These are phyloP conservation scores for Cyrtodaria siliqua DNA, from an alignment of 2,888 invertebrate species.

Conservation along the genomic window DNA sequence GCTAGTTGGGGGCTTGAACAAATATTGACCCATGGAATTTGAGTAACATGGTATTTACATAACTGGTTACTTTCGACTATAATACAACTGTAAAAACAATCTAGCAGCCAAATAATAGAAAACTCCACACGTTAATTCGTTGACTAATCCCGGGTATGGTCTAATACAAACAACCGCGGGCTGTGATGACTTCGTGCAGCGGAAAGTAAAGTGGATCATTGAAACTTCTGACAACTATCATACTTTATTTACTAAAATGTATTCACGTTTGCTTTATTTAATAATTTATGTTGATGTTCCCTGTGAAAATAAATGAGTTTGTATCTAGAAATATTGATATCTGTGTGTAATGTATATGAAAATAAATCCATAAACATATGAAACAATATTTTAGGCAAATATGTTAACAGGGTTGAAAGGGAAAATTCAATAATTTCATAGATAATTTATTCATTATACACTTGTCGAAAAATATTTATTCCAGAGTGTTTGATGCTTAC, in stretches of 20 bases:
- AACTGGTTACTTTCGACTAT: slow-evolving; percentile 58
- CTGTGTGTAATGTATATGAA: slow-evolving; percentile 54
- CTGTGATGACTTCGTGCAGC: slow-evolving; percentile 36
- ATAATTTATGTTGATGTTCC: slow-evolving; percentile 61
- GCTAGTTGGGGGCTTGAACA: slow-evolving; percentile 60
- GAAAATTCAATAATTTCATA: slow-evolving; percentile 48
- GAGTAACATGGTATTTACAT: slow-evolving; percentile 65
- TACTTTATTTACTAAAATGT: slow-evolving; percentile 49
- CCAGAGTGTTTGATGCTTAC: slow-evolving; percentile 18
- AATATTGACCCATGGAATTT: slow-evolving; percentile 60
- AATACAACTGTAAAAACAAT: slow-evolving; percentile 66
- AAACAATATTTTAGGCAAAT: slow-evolving; percentile 16
- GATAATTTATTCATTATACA: slow-evolving; percentile 39
- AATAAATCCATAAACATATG: slow-evolving; percentile 32
- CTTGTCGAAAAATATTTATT: slow-evolving; percentile 27
- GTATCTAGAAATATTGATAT: slow-evolving; percentile 57
- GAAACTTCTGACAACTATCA: slow-evolving; percentile 31
- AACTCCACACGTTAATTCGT: slow-evolving; percentile 39
- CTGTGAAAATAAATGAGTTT: slow-evolving; percentile 52
- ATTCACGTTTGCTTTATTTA: slow-evolving; percentile 46
- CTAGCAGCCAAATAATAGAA: slow-evolving; percentile 54
- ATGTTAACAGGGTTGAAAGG: slow-evolving; percentile 17
- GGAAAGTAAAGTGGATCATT: slow-evolving; percentile 50
- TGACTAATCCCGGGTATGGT: slow-evolving; percentile 44
- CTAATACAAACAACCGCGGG: slow-evolving; percentile 46